Evolutionary conservation across 2,113 vertebrate species (phyloP).

Genomic region (Platichthys stellatus): DNA sequence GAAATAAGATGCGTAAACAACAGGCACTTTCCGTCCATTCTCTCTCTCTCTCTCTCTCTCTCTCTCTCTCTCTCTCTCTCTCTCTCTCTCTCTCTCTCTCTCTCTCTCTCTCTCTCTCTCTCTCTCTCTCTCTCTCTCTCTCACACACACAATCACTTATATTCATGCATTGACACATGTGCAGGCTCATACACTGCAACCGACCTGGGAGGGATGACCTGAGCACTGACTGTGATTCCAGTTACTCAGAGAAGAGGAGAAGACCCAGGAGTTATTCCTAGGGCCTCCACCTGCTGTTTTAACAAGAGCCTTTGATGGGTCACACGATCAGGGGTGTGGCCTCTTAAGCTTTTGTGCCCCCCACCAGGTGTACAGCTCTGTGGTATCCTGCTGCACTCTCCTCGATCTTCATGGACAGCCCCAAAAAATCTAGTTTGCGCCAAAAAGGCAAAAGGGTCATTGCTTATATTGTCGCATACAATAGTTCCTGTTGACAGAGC

Average conservation of each 20-base stretch:
- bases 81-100: no score
- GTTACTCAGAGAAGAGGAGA: slow-evolving; percentile 14
- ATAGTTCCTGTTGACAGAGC: slow-evolving; percentile 10
- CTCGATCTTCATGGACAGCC: no score
- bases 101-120: neutral
- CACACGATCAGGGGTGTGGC: no score
- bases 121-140: neutral
- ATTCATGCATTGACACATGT: neutral
- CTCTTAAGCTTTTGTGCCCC: neutral
- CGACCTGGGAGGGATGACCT: slow-evolving; percentile 34
- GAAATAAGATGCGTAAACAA: slow-evolving; percentile 52
- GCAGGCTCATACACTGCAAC: neutral
- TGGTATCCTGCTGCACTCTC: no score
- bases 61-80: no score
- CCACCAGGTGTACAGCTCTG: no score
- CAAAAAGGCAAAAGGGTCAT: neutral
- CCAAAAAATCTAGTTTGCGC: neutral
- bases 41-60: no score
- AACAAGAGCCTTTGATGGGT: slow-evolving; percentile 40
- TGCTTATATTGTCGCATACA: neutral
- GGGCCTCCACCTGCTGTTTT: slow-evolving; percentile 49
- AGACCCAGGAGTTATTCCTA: slow-evolving; percentile 41
- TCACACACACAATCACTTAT: neutral
- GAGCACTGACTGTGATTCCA: slow-evolving; percentile 26
- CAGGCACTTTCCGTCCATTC: neutral